A percentile compares a stretch with the other conserved stretches of the same genome.
Evolutionary conservation across 2,113 vertebrate species (phyloP).

Genomic region (Sapajus apella): DNA sequence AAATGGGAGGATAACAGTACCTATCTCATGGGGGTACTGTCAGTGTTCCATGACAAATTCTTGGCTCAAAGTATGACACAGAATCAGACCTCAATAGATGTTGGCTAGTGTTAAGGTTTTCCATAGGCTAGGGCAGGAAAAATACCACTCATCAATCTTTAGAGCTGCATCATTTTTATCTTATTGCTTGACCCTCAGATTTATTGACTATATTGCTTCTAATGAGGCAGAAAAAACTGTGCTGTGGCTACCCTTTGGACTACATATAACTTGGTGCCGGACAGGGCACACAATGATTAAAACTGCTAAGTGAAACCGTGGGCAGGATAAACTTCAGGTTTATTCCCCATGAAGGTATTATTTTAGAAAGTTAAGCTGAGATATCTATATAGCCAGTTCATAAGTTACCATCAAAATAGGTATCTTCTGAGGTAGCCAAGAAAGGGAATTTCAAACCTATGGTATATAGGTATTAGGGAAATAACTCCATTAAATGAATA

Average conservation of each 20-base stretch:
- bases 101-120: not conserved
- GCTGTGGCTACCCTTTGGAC: not conserved
- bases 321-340: not conserved
- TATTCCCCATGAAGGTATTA: not conserved
- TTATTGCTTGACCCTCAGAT: not conserved
- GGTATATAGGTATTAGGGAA: not conserved
- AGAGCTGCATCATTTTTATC: not conserved
- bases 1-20: not conserved
- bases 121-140: not conserved
- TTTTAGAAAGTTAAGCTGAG: slow-evolving; percentile 28
- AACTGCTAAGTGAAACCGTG: not conserved
- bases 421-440: not conserved
- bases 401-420: not conserved
- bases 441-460: not conserved
- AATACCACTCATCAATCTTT: not conserved
- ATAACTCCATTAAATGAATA: not conserved
- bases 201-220: not conserved
- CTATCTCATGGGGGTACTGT: not conserved
- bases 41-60: not conserved
- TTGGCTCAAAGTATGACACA: not conserved
- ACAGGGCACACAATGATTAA: too few relatives aligned
- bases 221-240: not conserved
- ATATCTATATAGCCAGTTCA: not conserved
- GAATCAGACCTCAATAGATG: not conserved
- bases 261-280: not conserved